phyloP scores from a whole-genome alignment of 2,113 vertebrate genomes.

The Odocoileus hemionus region DNA sequence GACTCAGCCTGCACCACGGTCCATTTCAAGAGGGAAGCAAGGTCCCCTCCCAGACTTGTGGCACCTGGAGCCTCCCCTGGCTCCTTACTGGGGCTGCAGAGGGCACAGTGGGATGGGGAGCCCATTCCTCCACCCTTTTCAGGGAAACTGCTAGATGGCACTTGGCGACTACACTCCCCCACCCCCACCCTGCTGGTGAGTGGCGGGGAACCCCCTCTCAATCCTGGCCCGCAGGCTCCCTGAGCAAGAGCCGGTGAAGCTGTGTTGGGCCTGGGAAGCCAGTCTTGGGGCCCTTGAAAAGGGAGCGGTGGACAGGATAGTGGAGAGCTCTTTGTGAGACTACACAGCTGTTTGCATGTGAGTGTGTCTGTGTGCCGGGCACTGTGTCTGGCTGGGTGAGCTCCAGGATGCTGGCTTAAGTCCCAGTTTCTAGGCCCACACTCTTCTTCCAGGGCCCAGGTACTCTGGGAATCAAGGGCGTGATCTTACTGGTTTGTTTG shows the following conservation, averaged over 20 bases:
- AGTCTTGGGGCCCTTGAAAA: slow-evolving; percentile 35
- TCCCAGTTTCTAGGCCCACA: not conserved
- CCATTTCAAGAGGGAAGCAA: not conserved
- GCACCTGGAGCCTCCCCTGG: not conserved
- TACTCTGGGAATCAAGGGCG: not conserved
- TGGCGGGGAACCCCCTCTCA: slow-evolving; percentile 40
- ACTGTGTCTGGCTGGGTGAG: not conserved
- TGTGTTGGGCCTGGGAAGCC: not conserved
- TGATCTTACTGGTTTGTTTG: not conserved
- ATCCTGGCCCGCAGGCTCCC: not conserved
- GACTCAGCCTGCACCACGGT: not conserved
- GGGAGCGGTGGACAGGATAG: not conserved
- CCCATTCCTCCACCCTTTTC: not conserved
- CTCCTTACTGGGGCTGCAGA: not conserved
- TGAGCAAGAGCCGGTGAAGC: not conserved
- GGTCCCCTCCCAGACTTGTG: not conserved
- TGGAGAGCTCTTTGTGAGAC: not conserved
- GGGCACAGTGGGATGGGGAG: not conserved
- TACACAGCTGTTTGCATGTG: not conserved
- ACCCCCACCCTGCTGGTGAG: not conserved
- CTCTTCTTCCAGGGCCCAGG: not conserved
- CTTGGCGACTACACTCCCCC: not conserved
- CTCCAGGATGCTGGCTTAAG: not conserved
- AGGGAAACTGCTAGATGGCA: not conserved
- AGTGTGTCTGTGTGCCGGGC: not conserved